Base-by-base conservation (phyloP, 92 coral and sea anemone species). In the Muricea muricata region DNA sequence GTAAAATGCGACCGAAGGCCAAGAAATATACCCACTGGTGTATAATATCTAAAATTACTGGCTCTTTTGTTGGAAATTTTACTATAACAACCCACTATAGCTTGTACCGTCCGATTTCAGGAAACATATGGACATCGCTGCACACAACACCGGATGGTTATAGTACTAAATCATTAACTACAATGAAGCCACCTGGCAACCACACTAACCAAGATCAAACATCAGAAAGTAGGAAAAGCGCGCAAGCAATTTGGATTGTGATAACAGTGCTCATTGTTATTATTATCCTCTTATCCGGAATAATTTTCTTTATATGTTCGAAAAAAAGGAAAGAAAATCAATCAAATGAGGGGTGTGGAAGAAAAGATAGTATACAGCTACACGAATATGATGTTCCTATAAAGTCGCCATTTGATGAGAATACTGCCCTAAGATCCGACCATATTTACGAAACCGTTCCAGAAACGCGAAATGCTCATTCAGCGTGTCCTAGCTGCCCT, bases 41-140 rank as follows among this genome's bases (percentile, higher is more conserved):
- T 34, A 32, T 57, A 18, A 18, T 77, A 8, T 55, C 56, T 50
- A 77, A 77, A 56, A 77, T 55, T 24, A 70, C 82, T 77, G 82
- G 82, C 29, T 50, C 82, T 54, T 20, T 57, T 57, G 28, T 76
- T 76, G 29, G 61, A 14, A 57, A 55, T 52, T 31, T 12, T 11
- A 28, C 65, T 14, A 3, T 60, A 11, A 15, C 5, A 18, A 52
- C 41, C 25, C 23, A 48, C 30, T 24, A 0, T 40, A 11, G 15
- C n/a, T 1, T n/a, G 31, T 8, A 17, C 31, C 29, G 33, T 30
- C 78, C n/a, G 13, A 13, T 10, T 6, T 15, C 25, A 4, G 5
- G 11, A 0, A n/a, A 15, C 7, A 26, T 7, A 1, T 15, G 56
- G 6, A 72, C 45, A 21, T 46, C n/a, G 9, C 12, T 15, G 3